Evolutionary conservation across 1,140 invertebrate genomes (phyloP).

Genomic region (Nasonia longicornis): DNA sequence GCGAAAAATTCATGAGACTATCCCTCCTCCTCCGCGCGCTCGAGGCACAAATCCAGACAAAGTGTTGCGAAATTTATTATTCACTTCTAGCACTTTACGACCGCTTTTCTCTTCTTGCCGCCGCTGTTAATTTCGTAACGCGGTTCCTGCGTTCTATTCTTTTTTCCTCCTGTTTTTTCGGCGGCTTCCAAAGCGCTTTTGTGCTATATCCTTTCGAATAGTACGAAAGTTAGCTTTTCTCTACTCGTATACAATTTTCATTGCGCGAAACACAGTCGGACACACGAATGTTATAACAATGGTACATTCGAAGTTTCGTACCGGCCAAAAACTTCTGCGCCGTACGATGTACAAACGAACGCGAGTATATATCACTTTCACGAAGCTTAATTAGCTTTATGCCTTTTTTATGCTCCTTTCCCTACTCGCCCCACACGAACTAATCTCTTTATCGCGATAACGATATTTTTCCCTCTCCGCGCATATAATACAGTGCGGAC

Average conservation of each 20-base stretch:
- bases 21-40: too few species aligned
- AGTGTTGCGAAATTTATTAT: constrained; percentile 9
- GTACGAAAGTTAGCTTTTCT: neutral
- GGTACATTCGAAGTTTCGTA: too few species aligned
- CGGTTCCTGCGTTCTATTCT: too few species aligned
- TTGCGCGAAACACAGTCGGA: too few species aligned
- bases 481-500: too few species aligned
- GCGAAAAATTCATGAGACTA: too few species aligned
- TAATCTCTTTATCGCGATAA: neutral
- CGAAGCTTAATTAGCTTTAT: neutral
- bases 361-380: neutral
- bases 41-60: neutral
- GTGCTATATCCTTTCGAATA: neutral
- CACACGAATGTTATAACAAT: too few species aligned
- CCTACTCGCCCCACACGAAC: neutral
- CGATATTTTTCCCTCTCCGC: too few species aligned
- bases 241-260: too few species aligned
- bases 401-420: neutral
- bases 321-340: neutral
- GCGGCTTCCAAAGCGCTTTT: neutral
- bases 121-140: neutral
- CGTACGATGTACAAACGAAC: too few species aligned
- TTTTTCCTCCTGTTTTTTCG: neutral
- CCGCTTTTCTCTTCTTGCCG: neutral
- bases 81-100: neutral